Evolutionary conservation across 2,113 vertebrate genomes (phyloP).

Genomic region (Gasterosteus aculeatus): DNA sequence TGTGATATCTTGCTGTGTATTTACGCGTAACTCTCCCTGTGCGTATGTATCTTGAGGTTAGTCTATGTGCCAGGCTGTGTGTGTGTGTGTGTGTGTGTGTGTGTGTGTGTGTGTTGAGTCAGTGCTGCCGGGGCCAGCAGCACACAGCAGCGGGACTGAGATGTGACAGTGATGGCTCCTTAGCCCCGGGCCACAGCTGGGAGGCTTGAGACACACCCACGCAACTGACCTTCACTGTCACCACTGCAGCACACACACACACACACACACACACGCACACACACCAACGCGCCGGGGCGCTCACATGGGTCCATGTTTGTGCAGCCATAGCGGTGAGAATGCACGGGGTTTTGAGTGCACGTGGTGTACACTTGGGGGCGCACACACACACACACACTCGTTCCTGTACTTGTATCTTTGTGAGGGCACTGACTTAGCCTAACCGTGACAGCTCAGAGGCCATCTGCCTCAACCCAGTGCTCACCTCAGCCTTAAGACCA

Average conservation of each 20-base stretch:
- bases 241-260: slow-evolving; percentile 51
- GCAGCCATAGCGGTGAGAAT: not conserved
- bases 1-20: slow-evolving; percentile 45
- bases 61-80: slow-evolving; percentile 42
- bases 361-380: slow-evolving; percentile 26
- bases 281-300: slow-evolving; percentile 18
- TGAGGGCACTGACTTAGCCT: not conserved
- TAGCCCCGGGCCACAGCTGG: slow-evolving; percentile 76
- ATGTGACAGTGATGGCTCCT: slow-evolving; percentile 81
- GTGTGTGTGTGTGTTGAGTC: slow-evolving; percentile 58
- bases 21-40: slow-evolving; percentile 41
- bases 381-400: not conserved
- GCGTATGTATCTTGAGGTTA: slow-evolving; percentile 47
- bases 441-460: not conserved
- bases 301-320: slow-evolving; percentile 7
- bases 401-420: not conserved
- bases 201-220: slow-evolving; percentile 77
- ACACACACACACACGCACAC: slow-evolving; percentile 35
- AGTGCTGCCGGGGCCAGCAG: slow-evolving; percentile 61
- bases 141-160: slow-evolving; percentile 66
- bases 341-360: slow-evolving; percentile 25
- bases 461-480: not conserved
- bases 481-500: not conserved
- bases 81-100: slow-evolving; percentile 14
- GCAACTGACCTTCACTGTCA: slow-evolving; percentile 82